Base-by-base conservation (phyloP, 1,140 invertebrate species). In the Matsumurasca onukii region DNA sequence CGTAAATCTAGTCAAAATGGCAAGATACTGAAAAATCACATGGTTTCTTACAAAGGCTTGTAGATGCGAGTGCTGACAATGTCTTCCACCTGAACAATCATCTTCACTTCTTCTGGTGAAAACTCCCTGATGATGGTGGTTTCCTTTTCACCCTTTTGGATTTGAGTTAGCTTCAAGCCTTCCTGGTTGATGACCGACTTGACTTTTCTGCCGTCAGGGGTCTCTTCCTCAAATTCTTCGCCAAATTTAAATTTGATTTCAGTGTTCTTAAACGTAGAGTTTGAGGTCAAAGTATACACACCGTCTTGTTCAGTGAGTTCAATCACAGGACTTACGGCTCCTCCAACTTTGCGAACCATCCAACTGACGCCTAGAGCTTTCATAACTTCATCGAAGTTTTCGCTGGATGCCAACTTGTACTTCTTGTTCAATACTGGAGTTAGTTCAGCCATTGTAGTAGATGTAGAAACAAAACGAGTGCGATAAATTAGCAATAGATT, bases 301-400 rank as follows among this genome's bases (percentile, higher is more conserved):
- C 86, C 90, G 62, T 88, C 89, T 5, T 88, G 86, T 65, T 87
- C 83, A 3, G 81, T 84, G 34, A 95, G 82, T 70, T 93, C 88
- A 61, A 93, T 85, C 20, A 87, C 86, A 12, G 91, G 92, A 24
- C 86, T 90, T 1, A 91, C 84, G 1, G 83, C 79, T 68, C 85
- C 86, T 51, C 89, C 93, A 77, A 93, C 85, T 81, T 93, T 94
- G 30, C 85, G 84, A 73, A 83, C 83, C 27, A 94, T 80, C 67
- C 93, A 73, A 31, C 89, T 86, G 20, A 97, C 91, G 76, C 92
- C 93, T 93, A 72, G n/a, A 25, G 70, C 84, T 82, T 94, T 94
- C 90, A 95, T 89, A 79, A 89, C 93, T 61, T 93, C 92, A 74
- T 94, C 92, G 77, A 94, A 95, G 75, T 93, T 92, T 68, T 94